These are phyloP conservation scores for Drosophila kanekoi DNA, from an alignment of 2,888 invertebrate genomes.

Conservation along the genomic window DNA sequence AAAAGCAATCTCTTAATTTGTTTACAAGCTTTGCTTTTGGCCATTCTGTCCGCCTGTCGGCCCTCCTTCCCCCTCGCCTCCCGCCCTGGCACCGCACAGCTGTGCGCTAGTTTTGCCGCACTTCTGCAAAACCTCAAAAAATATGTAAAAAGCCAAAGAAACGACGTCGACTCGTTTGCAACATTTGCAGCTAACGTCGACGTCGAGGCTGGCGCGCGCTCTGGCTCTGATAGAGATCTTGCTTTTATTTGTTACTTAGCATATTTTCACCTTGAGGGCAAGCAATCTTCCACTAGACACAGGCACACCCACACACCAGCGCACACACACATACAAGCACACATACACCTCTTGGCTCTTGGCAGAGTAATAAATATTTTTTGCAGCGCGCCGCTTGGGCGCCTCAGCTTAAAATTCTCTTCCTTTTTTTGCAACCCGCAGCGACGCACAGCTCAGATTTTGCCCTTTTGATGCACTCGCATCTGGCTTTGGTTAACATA, in stretches of 20 bases:
- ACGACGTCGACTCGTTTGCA: conserved; percentile 64
- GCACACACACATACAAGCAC: conserved; percentile 11
- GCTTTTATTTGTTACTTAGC: conserved; percentile 81
- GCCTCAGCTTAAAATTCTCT: conserved; percentile 50
- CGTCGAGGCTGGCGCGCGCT: conserved; percentile 23
- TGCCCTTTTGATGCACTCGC: conserved; percentile 43
- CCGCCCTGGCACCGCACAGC: neutral
- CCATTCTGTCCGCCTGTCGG: conserved; percentile 38
- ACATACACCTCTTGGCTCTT: conserved; percentile 16
- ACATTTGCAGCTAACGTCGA: conserved; percentile 49
- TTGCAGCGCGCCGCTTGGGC: conserved; percentile 54
- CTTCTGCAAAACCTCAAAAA: conserved; percentile 72
- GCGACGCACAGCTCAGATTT: conserved; percentile 42
- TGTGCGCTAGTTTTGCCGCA: conserved; percentile 64
- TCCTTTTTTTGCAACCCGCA: conserved; percentile 34
- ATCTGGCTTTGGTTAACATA: conserved; percentile 20
- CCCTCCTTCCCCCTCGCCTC: conserved; percentile 7
- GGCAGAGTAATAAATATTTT: conserved; percentile 76
- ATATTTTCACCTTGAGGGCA: conserved; percentile 81
- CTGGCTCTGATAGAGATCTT: conserved; percentile 72
- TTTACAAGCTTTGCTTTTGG: conserved; percentile 78
- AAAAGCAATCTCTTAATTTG: conserved; percentile 78
- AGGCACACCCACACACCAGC: conserved; percentile 20
- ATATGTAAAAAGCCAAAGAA: conserved; percentile 73
- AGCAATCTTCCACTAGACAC: conserved; percentile 75